Base-by-base conservation (phyloP, 2,797 vertebrate genomes). In the Ficedula albicollis region DNA sequence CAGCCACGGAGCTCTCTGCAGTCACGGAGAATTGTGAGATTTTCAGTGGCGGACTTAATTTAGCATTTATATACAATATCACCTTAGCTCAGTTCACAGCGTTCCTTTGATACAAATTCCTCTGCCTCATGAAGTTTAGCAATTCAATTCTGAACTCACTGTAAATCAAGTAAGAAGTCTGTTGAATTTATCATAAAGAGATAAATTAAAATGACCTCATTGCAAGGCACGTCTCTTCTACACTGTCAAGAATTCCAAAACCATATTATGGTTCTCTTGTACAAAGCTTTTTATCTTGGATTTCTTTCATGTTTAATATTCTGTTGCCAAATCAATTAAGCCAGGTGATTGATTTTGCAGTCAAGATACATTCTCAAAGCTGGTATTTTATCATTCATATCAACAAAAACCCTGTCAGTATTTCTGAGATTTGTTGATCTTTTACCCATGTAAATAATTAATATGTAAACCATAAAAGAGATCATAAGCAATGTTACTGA, bases 261-360 rank as follows among this genome's bases (percentile, higher is more conserved):
- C 10, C 11, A n/a, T 1, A 0, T 63, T 69, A 22, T 58, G 20
- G 15, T 80, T 83, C 32, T 52, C 41, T 56, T 44, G 9, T 64
- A 41, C 12, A 39, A 27, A 26, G 6, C 30, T 80, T 93, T 94
- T 88, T 66, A 54, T 89, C 73, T 81, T 84, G 26, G 9, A 52
- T 75, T 87, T 87, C 39, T 88, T 91, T 82, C 39, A 64, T 70
- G 26, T 84, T 32, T 85, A 67, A 73, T 83, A 85, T 63, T 93
- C 30, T 78, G 26, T 75, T 88, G 54, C 55, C 68, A 73, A 93
- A 76, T 94, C 87, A 83, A 18, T 93, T 95, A 91, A 73, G 15
- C 16, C 48, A 70, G 36, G 44, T 93, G 89, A 80, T 58, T 88
- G 76, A 82, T 94, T 90, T 66, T 90, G 58, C 39, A 75, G 56